A percentile compares a stretch with the other conserved stretches of the same genome.
Conservation (phyloP, 2,113 vertebrate genomes). For the Sinocyclocheilus anshuiensis region DNA sequence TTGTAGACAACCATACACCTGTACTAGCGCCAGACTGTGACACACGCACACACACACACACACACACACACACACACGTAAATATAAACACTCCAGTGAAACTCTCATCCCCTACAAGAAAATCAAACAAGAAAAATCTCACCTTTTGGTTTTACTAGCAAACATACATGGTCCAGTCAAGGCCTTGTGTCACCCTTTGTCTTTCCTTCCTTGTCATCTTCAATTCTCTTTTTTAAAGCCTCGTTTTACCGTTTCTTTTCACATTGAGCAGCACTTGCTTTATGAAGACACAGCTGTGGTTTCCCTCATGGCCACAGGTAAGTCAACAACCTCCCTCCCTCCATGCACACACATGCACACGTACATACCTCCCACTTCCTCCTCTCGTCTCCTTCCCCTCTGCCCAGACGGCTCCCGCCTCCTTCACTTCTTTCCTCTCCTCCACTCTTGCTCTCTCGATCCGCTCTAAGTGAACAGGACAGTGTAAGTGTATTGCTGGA, state of each 20-base stretch:
- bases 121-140: background rate
- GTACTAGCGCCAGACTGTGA: background rate
- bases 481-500: conserved; percentile 31
- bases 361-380: conserved; percentile 53
- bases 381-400: conserved; percentile 31
- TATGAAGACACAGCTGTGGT: background rate
- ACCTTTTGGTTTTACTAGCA: background rate
- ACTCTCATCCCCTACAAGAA: background rate
- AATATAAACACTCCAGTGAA: conserved; percentile 11
- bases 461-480: conserved; percentile 24
- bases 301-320: conserved; percentile 43
- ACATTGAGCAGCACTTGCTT: conserved; percentile 7
- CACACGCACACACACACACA: background rate
- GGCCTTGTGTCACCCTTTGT: background rate
- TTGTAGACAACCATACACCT: background rate
- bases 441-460: conserved; percentile 44
- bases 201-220: conserved; percentile 4
- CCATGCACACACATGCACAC: conserved; percentile 5
- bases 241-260: background rate
- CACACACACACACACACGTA: background rate
- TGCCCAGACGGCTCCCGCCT: conserved; percentile 49
- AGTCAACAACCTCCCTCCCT: conserved; percentile 40
- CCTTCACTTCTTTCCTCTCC: conserved; percentile 32
- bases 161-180: background rate
- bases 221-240: background rate